Evolutionary conservation across 2,888 invertebrate species (phyloP).

Genomic region (Epiblema foenella): DNA sequence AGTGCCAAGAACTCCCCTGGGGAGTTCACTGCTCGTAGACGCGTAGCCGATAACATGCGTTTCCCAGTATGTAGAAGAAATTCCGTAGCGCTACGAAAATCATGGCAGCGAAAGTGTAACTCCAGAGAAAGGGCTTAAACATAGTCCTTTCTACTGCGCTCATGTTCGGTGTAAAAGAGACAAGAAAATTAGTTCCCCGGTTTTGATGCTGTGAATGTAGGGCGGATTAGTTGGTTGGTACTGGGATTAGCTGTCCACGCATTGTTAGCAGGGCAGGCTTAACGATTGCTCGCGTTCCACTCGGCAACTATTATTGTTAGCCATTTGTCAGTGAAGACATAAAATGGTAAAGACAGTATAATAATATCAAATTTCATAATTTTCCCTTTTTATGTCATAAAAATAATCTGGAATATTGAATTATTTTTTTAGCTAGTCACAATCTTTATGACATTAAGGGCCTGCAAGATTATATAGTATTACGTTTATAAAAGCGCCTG

Average conservation of each 20-base stretch:
- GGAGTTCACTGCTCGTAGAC: no score
- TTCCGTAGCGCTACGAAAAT: no score
- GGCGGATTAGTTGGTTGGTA: constrained; percentile 24
- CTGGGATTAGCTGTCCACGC: constrained; percentile 36
- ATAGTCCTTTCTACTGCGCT: constrained; percentile 13
- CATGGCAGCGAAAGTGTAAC: no score
- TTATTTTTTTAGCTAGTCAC: background rate
- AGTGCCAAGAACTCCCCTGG: no score
- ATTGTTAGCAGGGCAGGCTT: constrained; percentile 31
- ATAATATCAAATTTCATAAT: background rate
- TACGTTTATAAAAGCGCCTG: background rate
- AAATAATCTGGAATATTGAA: background rate
- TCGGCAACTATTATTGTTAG: background rate
- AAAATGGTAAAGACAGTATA: background rate
- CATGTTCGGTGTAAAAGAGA: no score
- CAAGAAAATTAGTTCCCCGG: constrained; percentile 23
- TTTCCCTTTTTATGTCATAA: background rate
- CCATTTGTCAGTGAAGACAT: background rate
- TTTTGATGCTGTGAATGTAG: constrained; percentile 19
- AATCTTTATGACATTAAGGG: background rate
- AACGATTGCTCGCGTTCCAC: constrained; percentile 14
- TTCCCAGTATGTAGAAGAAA: no score
- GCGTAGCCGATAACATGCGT: no score
- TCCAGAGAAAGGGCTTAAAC: background rate
- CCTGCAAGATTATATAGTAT: constrained; percentile 18